A percentile compares a stretch with the other conserved stretches of the same genome.
Conservation (phyloP, 2,797 vertebrate genomes). For the Novumbra hubbsi region DNA sequence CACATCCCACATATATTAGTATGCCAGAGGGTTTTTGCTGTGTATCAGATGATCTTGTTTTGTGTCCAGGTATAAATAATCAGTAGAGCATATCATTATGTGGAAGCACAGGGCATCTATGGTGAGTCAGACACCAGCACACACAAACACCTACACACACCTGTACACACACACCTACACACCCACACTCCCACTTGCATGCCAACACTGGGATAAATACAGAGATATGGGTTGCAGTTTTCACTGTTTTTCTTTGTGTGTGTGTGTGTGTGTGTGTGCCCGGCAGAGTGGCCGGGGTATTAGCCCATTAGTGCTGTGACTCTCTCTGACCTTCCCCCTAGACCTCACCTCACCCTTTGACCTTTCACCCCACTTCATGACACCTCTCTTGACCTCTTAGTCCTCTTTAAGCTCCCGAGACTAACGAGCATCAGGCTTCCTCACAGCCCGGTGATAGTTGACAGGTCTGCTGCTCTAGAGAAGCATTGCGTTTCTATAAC, state of each 20-base stretch:
- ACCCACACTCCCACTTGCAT: neutral
- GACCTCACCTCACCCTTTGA: conserved; percentile 38
- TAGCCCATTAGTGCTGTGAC: neutral
- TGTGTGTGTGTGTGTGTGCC: conserved; percentile 14
- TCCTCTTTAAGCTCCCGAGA: conserved; percentile 18
- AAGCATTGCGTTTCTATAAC: no score
- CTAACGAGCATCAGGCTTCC: conserved; percentile 44
- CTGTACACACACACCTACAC: neutral
- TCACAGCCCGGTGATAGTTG: conserved; percentile 24
- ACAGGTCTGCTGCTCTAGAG: conserved; percentile 16
- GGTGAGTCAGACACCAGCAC: neutral
- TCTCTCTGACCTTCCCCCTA: conserved; percentile 23
- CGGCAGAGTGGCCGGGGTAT: neutral
- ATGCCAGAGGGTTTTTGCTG: neutral
- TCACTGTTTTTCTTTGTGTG: neutral
- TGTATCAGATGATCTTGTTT: neutral
- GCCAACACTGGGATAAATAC: neutral
- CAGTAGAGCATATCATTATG: neutral
- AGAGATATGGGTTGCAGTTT: neutral
- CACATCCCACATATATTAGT: neutral
- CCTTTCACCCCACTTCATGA: conserved; percentile 20
- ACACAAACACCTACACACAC: neutral
- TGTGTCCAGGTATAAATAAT: neutral
- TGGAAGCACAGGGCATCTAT: neutral
- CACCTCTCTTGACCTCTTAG: neutral